Conservation (phyloP, 35 echinoderm and acorn worm genomes). For the Apostichopus japonicus region DNA sequence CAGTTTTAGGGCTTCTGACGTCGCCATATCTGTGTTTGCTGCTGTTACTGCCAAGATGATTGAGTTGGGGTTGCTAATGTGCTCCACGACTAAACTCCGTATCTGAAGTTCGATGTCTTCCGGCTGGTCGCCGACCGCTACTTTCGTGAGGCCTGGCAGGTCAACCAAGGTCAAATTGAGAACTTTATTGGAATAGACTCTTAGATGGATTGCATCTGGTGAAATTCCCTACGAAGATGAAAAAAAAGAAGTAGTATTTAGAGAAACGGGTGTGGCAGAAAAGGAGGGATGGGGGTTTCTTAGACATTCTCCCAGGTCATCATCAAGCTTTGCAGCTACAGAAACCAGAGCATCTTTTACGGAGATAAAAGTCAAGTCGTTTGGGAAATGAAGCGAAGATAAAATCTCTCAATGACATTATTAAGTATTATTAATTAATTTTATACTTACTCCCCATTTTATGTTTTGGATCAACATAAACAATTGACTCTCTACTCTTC, state of each 20-base stretch:
- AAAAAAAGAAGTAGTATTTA: background rate
- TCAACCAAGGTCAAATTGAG: constrained; percentile 95
- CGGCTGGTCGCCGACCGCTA: constrained; percentile 95
- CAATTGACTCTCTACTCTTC: too few relatives aligned
- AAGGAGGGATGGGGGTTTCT: too few relatives aligned
- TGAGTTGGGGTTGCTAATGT: constrained; percentile 92
- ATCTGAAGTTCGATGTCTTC: constrained; percentile 94
- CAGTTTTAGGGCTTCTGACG: constrained; percentile 93
- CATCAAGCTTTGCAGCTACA: too few relatives aligned
- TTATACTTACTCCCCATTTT: too few relatives aligned
- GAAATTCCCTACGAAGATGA: constrained; percentile 78
- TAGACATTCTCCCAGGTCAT: too few relatives aligned
- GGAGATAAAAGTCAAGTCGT: too few relatives aligned
- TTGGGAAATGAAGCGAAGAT: too few relatives aligned
- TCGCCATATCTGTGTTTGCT: constrained; percentile 99
- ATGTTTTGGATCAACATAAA: too few relatives aligned
- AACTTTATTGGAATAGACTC: constrained; percentile 90
- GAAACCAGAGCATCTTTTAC: too few relatives aligned
- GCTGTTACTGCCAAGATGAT: constrained; percentile 95
- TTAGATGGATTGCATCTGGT: constrained; percentile 86
- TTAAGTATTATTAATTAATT: too few relatives aligned
- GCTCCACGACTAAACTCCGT: constrained; percentile 75
- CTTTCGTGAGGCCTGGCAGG: constrained; percentile 95
- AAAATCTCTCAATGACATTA: too few relatives aligned
- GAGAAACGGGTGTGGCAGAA: background rate